These are phyloP conservation scores for Argentina silus DNA, from an alignment of 2,797 vertebrate genomes.

Conservation along the genomic window DNA sequence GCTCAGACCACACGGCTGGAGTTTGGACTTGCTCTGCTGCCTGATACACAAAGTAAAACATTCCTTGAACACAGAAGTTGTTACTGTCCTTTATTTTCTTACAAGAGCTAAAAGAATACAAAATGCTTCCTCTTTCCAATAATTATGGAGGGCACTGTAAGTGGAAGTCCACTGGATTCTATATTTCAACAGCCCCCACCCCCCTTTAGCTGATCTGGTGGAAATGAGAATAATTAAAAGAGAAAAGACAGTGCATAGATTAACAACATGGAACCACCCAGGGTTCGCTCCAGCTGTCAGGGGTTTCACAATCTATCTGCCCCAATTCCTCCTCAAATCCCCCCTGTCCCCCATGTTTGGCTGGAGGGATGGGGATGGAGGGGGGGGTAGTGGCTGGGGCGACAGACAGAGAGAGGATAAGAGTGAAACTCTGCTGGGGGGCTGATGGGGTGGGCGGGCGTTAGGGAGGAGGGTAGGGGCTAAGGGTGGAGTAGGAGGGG, in stretches of 20 bases:
- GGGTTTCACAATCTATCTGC: conserved; percentile 62
- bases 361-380: conserved; percentile 39
- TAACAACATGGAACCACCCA: conserved; percentile 53
- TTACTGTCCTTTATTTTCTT: no score
- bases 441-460: no score
- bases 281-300: conserved; percentile 58
- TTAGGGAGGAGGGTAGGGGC: background rate
- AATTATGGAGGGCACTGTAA: no score
- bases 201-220: conserved; percentile 40
- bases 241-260: conserved; percentile 45
- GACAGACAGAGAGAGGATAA: no score
- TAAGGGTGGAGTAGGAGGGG: conserved; percentile 14
- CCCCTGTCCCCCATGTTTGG: conserved; percentile 42
- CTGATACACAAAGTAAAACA: no score
- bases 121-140: no score
- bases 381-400: background rate
- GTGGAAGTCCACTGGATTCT: conserved; percentile 30
- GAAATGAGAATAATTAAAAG: conserved; percentile 44
- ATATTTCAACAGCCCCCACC: conserved; percentile 28
- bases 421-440: no score
- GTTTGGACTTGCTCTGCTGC: no score
- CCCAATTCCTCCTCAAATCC: conserved; percentile 63
- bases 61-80: no score
- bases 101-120: no score
- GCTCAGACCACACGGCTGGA: no score